Evolutionary conservation across 2,113 vertebrate species (phyloP), one percentile per base, ranked within the genome.

Genomic region (Sporophila hypoxantha): DNA sequence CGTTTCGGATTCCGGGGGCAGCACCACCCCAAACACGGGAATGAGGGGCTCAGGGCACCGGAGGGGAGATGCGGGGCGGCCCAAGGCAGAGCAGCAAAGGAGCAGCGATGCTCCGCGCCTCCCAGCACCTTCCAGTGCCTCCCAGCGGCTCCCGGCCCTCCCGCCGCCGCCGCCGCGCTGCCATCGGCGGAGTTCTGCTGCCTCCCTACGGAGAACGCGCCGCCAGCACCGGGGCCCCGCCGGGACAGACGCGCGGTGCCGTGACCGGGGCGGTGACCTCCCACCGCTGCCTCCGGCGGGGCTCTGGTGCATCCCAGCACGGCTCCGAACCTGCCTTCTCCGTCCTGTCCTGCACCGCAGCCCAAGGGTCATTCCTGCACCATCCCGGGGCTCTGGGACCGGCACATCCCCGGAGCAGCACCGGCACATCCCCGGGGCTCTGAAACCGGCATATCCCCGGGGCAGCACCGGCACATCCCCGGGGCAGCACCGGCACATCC

Each of bases 161-260:
- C 32, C 44, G 17, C 6, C 20, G 9, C 46, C 61, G 6, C n/a
- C 17, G 71, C 87, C 14, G 77, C 61, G 87, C 64, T 76, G 88
- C 92, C 76, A 93, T 70, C 34, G 70, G 34, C 74, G 94, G 89
- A 32, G 82, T 52, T 85, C 1, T 92, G 88, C 95, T 93, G 94
- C 94, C 95, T 85, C 93, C 86, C 75, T 10, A 85, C 77, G 95
- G 80, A 69, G 53, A 21, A 81, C 6, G 30, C 19, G 75, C 65
- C 76, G 29, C 73, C 84, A 81, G 75, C 78, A 34, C 47, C 76
- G 65, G 37, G 5, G 44, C 42, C 32, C n/a, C 37, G 7, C 37
- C n/a, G 76, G 47, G 37, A 7, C 16, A 36, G 0, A 3, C 19
- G 2, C 8, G 1, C 1, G 15, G 26, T 6, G 22, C 30, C 21